phyloP scores from a whole-genome alignment of 1,140 invertebrate genomes.

The Tetramorium alpestre region DNA sequence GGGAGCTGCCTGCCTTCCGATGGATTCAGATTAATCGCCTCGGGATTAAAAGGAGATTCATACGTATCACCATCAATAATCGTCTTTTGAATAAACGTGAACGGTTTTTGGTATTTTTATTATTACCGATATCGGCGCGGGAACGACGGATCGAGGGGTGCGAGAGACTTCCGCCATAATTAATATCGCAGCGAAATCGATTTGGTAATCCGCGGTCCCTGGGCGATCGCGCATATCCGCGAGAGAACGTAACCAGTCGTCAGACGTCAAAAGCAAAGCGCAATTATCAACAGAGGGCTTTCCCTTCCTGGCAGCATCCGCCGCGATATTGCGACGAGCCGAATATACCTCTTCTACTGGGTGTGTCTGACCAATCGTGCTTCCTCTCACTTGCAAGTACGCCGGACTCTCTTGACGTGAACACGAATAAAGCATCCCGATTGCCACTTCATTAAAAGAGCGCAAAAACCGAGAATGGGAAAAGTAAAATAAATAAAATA shows the following conservation, averaged over 20 bases:
- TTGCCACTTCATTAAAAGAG: neutral
- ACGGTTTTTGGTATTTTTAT: slow-evolving; percentile 11
- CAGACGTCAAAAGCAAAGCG: slow-evolving; percentile 67
- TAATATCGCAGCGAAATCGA: slow-evolving; percentile 48
- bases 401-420: neutral
- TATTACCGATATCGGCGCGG: slow-evolving; percentile 1
- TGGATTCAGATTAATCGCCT: slow-evolving; percentile 22
- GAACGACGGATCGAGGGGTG: neutral
- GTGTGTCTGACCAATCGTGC: slow-evolving; percentile 44
- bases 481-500: neutral
- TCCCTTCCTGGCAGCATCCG: slow-evolving; percentile 46
- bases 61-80: neutral
- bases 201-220: slow-evolving; percentile 54
- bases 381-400: slow-evolving; percentile 21
- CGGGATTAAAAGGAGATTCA: slow-evolving; percentile 23
- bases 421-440: neutral
- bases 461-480: neutral
- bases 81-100: slow-evolving; percentile 12
- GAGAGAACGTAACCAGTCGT: slow-evolving; percentile 61
- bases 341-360: slow-evolving; percentile 59
- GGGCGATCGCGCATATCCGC: slow-evolving; percentile 48
- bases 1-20: neutral
- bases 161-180: slow-evolving; percentile 21
- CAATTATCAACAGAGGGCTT: slow-evolving; percentile 63
- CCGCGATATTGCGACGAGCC: slow-evolving; percentile 47